Conservation (phyloP, 2,113 vertebrate species). For the Nibea albiflora region DNA sequence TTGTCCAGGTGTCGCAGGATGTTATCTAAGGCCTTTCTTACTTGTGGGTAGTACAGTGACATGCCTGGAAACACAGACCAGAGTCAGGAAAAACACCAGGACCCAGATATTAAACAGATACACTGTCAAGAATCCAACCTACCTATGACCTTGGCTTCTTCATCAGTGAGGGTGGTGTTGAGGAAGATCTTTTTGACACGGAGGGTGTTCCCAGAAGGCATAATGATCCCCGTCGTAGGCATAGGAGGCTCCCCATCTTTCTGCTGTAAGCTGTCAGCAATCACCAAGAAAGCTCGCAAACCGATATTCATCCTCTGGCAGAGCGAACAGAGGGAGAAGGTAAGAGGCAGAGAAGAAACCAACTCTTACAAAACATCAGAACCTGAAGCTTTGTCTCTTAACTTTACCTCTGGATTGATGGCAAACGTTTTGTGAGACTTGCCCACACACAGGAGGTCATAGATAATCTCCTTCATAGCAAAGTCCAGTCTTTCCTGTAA, state of each 20-base stretch:
- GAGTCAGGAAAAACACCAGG: neutral
- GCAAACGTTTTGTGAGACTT: constrained; percentile 99
- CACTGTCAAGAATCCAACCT: constrained; percentile 33
- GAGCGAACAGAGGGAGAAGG: fast-evolving
- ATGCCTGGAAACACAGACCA: constrained; percentile 86
- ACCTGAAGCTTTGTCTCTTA: neutral
- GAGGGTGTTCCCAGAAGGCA: constrained; percentile 98
- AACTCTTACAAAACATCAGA: neutral
- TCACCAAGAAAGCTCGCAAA: constrained; percentile 96
- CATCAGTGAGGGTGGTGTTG: constrained; percentile 97
- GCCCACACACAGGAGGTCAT: constrained; percentile 99
- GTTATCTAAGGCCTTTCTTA: constrained; percentile 96
- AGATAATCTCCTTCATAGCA: constrained; percentile 99
- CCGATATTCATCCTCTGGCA: constrained; percentile 98
- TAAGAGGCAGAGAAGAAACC: neutral
- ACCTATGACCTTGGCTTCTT: constrained; percentile 99
- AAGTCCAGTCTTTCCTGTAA: constrained; percentile 99
- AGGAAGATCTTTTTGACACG: constrained; percentile 99
- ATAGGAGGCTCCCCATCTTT: constrained; percentile 98
- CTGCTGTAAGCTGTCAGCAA: constrained; percentile 98
- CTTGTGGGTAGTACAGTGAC: constrained; percentile 98
- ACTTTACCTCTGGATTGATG: constrained; percentile 97
- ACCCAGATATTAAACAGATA: neutral
- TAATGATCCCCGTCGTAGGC: constrained; percentile 97
- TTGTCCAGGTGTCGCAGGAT: constrained; percentile 98